Conservation (phyloP, 2,888 invertebrate species). For the Micoletzkya japonica region DNA sequence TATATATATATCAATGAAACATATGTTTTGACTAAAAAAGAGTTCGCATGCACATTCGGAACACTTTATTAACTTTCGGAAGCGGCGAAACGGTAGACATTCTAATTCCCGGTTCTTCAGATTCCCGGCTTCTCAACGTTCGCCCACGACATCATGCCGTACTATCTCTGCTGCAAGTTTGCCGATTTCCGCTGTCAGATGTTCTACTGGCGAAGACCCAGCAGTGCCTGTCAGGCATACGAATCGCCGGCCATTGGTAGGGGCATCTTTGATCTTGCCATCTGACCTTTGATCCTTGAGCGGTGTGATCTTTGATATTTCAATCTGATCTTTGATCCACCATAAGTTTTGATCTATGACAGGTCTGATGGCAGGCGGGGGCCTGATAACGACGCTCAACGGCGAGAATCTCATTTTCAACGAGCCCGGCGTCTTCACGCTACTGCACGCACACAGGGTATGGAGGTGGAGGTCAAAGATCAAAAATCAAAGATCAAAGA, state of each 20-base stretch:
- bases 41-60: too few species aligned
- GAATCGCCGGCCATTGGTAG: conserved; percentile 64
- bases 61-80: too few species aligned
- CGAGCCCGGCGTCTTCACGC: conserved; percentile 82
- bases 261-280: too few species aligned
- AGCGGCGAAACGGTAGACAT: neutral
- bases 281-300: too few species aligned
- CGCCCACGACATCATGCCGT: conserved; percentile 91
- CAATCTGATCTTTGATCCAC: neutral
- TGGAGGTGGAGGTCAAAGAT: too few species aligned
- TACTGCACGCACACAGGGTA: conserved; percentile 68
- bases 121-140: conserved; percentile 91
- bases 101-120: conserved; percentile 40
- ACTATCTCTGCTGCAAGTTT: conserved; percentile 92
- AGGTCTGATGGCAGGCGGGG: conserved; percentile 88
- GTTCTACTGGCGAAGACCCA: conserved; percentile 84
- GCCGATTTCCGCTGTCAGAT: conserved; percentile 90
- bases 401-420: conserved; percentile 88
- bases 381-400: conserved; percentile 89
- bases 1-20: too few species aligned
- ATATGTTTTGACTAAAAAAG: too few species aligned
- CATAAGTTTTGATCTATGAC: too few species aligned
- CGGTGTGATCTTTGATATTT: too few species aligned
- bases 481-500: too few species aligned
- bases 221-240: conserved; percentile 85